Conservation (phyloP, 2,113 vertebrate species). For the Ophthalmolycus amberensis region DNA sequence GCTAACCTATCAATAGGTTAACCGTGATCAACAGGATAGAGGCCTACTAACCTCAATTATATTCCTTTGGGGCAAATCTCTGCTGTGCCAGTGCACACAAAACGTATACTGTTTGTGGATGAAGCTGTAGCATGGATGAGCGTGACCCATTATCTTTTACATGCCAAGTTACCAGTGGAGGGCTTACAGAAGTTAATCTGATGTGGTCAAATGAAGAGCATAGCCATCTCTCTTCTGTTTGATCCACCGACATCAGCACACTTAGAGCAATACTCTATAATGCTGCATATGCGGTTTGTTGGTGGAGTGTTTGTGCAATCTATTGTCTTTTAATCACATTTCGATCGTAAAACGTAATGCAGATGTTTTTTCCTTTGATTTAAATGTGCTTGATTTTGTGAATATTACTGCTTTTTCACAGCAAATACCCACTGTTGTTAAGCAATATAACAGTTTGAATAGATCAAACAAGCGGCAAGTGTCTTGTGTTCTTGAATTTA, state of each 20-base stretch:
- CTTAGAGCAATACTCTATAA: conserved; percentile 2
- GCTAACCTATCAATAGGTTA: conserved; percentile 57
- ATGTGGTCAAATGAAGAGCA: conserved; percentile 54
- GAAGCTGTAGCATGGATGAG: conserved; percentile 38
- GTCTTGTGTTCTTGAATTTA: not conserved
- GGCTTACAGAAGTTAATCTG: conserved; percentile 67
- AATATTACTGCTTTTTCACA: not conserved
- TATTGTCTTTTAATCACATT: not conserved
- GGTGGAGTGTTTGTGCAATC: not conserved
- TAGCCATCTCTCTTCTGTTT: conserved; percentile 18
- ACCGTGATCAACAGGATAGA: conserved; percentile 54
- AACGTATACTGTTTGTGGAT: conserved; percentile 44
- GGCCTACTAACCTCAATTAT: conserved; percentile 64
- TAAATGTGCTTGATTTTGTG: not conserved
- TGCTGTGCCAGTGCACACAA: conserved; percentile 13
- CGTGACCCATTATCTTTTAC: conserved; percentile 57
- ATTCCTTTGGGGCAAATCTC: conserved; percentile 53
- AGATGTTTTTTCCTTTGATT: not conserved
- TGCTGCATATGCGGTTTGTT: not conserved
- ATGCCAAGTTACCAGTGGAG: conserved; percentile 57
- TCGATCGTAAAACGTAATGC: not conserved
- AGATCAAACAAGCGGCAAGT: not conserved
- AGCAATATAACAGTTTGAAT: not conserved
- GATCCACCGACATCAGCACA: conserved; percentile 1
- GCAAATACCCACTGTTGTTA: not conserved